These are phyloP conservation scores for Pomatostomus ruficeps DNA, from an alignment of 2,113 vertebrate genomes.

Conservation along the genomic window DNA sequence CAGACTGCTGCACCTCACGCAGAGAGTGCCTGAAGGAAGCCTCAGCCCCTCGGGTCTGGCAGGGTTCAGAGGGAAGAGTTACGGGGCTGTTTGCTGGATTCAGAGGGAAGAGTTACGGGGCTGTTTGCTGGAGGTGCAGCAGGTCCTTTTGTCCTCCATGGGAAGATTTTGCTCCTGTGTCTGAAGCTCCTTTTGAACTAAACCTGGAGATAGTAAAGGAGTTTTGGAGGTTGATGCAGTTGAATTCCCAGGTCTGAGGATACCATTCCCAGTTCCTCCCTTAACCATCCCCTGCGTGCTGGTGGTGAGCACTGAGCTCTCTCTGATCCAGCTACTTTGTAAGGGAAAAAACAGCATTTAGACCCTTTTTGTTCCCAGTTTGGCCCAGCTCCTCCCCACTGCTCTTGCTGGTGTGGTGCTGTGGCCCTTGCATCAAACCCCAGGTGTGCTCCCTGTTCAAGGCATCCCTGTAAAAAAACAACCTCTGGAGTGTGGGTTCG, in stretches of 20 bases:
- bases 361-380: neutral
- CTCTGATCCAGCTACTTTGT: neutral
- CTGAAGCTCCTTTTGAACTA: neutral
- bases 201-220: neutral
- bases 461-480: neutral
- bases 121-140: neutral
- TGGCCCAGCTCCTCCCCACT: neutral
- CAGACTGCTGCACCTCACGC: neutral
- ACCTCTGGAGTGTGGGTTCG: neutral
- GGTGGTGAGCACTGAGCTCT: neutral
- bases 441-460: neutral
- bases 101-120: rapidly evolving
- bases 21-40: neutral
- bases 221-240: neutral
- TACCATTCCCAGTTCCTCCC: neutral
- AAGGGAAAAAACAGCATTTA: neutral
- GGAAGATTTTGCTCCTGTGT: neutral
- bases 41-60: neutral
- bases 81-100: neutral
- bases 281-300: neutral
- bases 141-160: neutral
- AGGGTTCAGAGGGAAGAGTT: neutral
- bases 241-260: neutral
- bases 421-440: neutral
- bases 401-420: neutral